phyloP scores from a whole-genome alignment of 2,113 vertebrate species.

The Hemichromis elongatus region DNA sequence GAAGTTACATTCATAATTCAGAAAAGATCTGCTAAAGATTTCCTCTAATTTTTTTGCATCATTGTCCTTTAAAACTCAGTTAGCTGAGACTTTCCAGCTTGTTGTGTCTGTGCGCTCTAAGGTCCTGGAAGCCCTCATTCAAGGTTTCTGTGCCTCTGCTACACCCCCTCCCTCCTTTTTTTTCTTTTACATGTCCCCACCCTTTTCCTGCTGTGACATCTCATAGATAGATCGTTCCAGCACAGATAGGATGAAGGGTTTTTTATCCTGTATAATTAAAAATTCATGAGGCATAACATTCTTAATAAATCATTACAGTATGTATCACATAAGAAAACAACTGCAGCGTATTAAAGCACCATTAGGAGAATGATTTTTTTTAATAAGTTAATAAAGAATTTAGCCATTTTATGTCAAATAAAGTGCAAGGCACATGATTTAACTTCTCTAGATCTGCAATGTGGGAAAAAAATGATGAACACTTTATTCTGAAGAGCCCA shows the following conservation, averaged over 20 bases:
- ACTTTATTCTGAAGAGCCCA: not conserved
- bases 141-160: slow-evolving; percentile 18
- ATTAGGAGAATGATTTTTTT: not conserved
- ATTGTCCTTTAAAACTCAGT: not conserved
- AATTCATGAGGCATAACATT: not conserved
- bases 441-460: not conserved
- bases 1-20: not conserved
- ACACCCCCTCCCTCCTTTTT: slow-evolving; percentile 14
- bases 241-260: not conserved
- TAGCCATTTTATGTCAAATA: not conserved
- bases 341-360: not conserved
- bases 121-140: slow-evolving; percentile 28
- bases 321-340: not conserved
- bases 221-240: not conserved
- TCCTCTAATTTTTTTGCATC: not conserved
- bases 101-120: slow-evolving; percentile 18
- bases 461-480: not conserved
- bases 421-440: not conserved
- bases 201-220: slow-evolving; percentile 39
- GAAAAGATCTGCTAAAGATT: not conserved
- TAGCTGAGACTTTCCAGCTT: not conserved
- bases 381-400: not conserved
- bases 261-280: not conserved
- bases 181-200: slow-evolving; percentile 51
- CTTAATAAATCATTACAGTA: not conserved